Conservation (phyloP, 2,797 vertebrate genomes). For the Cyprinella venusta region DNA sequence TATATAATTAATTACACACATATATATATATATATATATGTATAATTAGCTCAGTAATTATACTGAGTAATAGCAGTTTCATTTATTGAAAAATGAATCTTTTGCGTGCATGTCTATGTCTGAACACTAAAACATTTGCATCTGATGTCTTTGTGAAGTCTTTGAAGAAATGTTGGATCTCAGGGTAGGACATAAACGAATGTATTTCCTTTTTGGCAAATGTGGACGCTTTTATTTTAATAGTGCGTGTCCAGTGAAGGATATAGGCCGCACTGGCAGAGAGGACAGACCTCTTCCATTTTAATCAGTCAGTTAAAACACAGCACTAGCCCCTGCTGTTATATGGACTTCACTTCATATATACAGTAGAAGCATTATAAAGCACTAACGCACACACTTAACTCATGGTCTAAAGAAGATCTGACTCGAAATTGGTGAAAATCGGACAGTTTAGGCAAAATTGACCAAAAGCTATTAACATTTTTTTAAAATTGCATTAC, state of each 20-base stretch:
- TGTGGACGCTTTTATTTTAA: conserved; percentile 43
- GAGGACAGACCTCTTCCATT: conserved; percentile 47
- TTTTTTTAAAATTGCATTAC: too few species aligned
- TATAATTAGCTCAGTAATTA: too few species aligned
- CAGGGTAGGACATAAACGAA: not conserved
- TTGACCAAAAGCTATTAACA: not conserved
- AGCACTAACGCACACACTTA: not conserved
- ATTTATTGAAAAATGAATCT: not conserved
- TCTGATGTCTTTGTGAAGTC: conserved; percentile 13
- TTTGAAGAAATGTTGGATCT: not conserved
- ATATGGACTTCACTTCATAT: conserved; percentile 33
- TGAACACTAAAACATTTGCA: not conserved
- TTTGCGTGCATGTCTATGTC: conserved; percentile 10
- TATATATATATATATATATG: too few species aligned
- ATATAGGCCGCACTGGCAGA: conserved; percentile 33
- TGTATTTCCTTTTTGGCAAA: conserved; percentile 33
- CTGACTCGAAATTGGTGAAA: not conserved
- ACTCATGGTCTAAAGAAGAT: not conserved
- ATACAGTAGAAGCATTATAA: conserved; percentile 2
- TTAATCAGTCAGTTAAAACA: conserved; percentile 54
- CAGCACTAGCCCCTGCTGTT: conserved; percentile 46
- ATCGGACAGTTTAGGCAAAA: not conserved
- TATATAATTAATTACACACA: too few species aligned
- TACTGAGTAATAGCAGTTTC: not conserved
- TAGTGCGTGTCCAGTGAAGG: conserved; percentile 41